Evolutionary conservation across 53 echinoderm and acorn worm genomes (phyloP), one percentile per base, ranked within the genome.

Genomic region (Glandiceps talaboti): DNA sequence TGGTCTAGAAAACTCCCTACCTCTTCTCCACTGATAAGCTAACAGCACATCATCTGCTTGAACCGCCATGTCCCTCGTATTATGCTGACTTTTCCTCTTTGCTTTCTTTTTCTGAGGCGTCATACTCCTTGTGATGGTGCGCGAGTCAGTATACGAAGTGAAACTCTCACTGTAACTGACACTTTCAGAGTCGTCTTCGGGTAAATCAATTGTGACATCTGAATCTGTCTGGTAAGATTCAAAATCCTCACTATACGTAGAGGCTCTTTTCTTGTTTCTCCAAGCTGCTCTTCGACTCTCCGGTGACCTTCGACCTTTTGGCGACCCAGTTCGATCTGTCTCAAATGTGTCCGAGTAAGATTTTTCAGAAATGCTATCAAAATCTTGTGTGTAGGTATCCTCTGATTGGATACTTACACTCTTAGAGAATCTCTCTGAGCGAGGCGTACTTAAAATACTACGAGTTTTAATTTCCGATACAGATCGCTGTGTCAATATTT

Each of bases 211-310:
- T n/a, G 82, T 79, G 14, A 82, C 74, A 25, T 89, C 89, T 1
- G 85, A 79, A 79, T 89, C 89, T 0, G 89, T 89, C 0, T 82
- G 10, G 26, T 20, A 30, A 29, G 85, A 79, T 33, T 88, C 75
- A 32, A 85, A 89, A 45, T 89, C 89, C 14, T 89, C 89, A 25
- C 82, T 89, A 80, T 89, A 89, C 73, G 73, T 80, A 27, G 64
- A 45, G 64, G 6, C 6, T 45, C 64, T 45, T 20, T 6, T 12
- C 64, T 45, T 45, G n/a, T n/a, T n/a, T 20, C 64, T 6, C 64
- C 64, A 45, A 45, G 64, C 64, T 45, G 64, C 64, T 45, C 64
- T 6, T 6, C 64, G 64, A 45, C 64, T 45, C 20, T 45, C 64
- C 64, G 64, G 64, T 12, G 64, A 45, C 64, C 20, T 45, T 6